Conservation (phyloP, 2,888 invertebrate genomes). For the Crematogaster levior region DNA sequence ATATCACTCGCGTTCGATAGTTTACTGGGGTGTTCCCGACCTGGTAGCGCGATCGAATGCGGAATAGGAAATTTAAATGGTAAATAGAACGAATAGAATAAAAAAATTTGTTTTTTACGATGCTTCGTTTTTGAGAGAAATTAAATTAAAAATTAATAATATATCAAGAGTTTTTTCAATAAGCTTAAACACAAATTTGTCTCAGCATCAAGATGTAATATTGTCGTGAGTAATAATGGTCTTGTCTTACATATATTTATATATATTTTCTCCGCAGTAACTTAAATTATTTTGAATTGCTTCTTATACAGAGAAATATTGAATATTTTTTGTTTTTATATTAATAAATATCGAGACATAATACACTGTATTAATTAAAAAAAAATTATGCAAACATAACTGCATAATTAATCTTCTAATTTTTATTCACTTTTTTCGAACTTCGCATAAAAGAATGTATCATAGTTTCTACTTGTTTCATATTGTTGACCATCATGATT, state of each 20-base stretch:
- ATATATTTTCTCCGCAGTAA: not conserved
- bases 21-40: not conserved
- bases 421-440: not conserved
- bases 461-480: not conserved
- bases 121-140: not conserved
- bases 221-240: not conserved
- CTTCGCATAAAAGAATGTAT: not conserved
- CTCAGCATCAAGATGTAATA: not conserved
- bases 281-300: not conserved
- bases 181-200: not conserved
- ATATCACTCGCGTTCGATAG: constrained; percentile 12
- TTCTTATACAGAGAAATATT: not conserved
- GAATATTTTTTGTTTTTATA: not conserved
- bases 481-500: not conserved
- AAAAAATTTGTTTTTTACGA: not conserved
- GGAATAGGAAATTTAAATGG: not conserved
- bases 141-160: not conserved
- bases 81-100: too few relatives aligned
- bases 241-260: not conserved
- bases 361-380: not conserved
- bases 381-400: not conserved
- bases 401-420: not conserved
- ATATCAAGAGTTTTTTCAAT: not conserved
- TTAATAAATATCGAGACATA: not conserved
- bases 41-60: not conserved